Base-by-base conservation (phyloP, 2,113 vertebrate genomes). In the Platycercus adscitus region DNA sequence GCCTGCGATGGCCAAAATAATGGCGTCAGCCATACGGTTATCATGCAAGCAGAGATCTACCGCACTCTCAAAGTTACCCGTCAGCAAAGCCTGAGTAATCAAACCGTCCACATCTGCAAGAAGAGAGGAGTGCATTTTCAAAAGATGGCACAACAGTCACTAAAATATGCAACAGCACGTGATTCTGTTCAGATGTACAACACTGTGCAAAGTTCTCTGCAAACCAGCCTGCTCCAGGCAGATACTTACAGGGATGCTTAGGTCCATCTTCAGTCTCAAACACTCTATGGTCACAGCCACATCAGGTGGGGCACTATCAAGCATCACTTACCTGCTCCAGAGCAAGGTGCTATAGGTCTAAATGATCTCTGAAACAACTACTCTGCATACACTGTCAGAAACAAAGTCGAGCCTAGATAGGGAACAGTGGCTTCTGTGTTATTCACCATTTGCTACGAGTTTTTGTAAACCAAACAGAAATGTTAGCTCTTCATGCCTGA, bases 1-100 rank as follows among this genome's bases (percentile, higher is more conserved):
- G 6, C 99, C 99, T 1, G 99, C 99, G 25, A 99, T 99, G 65
- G 99, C 99, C 94, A 99, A 94, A 96, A 99, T 99, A 90, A 99
- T 99, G 96, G 99, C 98, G 17, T 99, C 99, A 1, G 99, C 99
- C 99, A 99, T 99, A 29, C 99, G 98, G 94, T 99, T 99, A 97
- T 99, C 99, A 21, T 99, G 98, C 96, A 99, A 98, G 97, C 99
- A 99, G 72, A 99, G 99, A 81, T 99, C 98, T 56, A 99, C 99
- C 0, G 99, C 99, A 28, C 98, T 98, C 88, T 99, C 98, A 35
- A 99, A 99, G 97, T 99, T 98, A 43, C 99, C 99, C 2, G 97
- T 99, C 91, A 99, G 98, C 97, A 99, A 96, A 20, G 99, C 99
- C 95, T 99, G 99, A 7, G 99, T 99, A 95, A 99, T 99, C 95